Evolutionary conservation across 2,113 vertebrate genomes (phyloP).

Genomic region (Menidia beryllina): DNA sequence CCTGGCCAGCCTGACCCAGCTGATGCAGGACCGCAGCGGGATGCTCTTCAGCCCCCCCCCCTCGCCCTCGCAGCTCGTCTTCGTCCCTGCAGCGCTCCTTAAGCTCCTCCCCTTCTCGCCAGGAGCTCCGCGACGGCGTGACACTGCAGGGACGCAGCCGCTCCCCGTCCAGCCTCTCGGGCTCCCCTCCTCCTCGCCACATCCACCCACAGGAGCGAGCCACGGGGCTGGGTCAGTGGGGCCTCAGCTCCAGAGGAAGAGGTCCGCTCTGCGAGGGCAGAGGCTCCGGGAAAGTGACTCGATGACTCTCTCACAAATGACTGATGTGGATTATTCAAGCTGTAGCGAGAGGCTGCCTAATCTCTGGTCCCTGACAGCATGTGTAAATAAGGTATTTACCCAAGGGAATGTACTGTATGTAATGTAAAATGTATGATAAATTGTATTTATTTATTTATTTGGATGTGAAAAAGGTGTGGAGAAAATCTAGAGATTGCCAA

Average conservation of each 20-base stretch:
- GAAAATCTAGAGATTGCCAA: constrained; percentile 71
- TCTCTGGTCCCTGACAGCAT: constrained; percentile 69
- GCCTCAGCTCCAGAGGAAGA: constrained; percentile 77
- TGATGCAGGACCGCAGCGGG: constrained; percentile 91
- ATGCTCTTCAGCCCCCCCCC: constrained; percentile 89
- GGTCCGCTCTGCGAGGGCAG: constrained; percentile 85
- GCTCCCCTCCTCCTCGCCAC: constrained; percentile 90
- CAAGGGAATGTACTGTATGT: constrained; percentile 85
- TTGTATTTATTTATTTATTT: constrained; percentile 83
- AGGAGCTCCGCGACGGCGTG: constrained; percentile 84
- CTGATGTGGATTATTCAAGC: constrained; percentile 26
- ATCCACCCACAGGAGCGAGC: constrained; percentile 87
- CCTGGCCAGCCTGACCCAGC: constrained; percentile 93
- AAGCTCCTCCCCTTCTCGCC: constrained; percentile 93
- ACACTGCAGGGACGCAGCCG: constrained; percentile 88
- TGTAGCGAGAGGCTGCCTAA: constrained; percentile 44
- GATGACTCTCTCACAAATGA: constrained; percentile 80
- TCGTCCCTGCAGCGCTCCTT: constrained; percentile 92
- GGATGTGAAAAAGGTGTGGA: constrained; percentile 48
- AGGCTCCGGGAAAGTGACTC: constrained; percentile 89
- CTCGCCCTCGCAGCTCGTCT: constrained; percentile 89
- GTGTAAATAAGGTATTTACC: constrained; percentile 80
- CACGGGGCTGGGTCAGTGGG: constrained; percentile 80
- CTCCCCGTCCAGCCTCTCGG: constrained; percentile 91
- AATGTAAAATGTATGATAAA: constrained; percentile 84